phyloP scores from a whole-genome alignment of 2,113 vertebrate genomes.

The Myrmophylax atrothorax region DNA sequence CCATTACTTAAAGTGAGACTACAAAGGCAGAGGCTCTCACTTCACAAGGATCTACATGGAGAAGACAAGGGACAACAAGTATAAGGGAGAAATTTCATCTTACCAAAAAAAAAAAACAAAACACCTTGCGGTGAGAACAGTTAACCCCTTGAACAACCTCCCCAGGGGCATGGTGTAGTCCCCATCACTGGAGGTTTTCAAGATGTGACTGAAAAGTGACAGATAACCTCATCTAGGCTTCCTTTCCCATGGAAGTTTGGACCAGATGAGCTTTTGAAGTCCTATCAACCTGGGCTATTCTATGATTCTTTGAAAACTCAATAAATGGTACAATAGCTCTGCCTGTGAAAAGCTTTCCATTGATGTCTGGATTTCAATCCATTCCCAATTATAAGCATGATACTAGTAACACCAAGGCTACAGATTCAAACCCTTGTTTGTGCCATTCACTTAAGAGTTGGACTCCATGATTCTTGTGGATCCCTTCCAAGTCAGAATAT shows the following conservation, averaged over 20 bases:
- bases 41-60: neutral
- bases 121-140: neutral
- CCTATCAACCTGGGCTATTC: neutral
- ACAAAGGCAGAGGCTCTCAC: neutral
- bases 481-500: neutral
- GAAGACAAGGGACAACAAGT: neutral
- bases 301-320: neutral
- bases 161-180: neutral
- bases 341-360: neutral
- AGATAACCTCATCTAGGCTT: neutral
- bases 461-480: neutral
- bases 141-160: neutral
- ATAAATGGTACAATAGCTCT: neutral
- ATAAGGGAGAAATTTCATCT: neutral
- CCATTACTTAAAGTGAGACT: neutral
- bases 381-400: neutral
- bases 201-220: neutral
- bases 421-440: neutral
- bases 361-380: neutral
- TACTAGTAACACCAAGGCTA: neutral
- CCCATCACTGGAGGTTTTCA: neutral
- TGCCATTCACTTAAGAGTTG: neutral
- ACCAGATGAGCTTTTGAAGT: fast-evolving
- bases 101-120: neutral
- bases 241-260: neutral